A percentile compares a stretch with the other conserved stretches of the same genome.
Conservation (phyloP, 1,140 invertebrate genomes). For the Caenorhabditis remanei region DNA sequence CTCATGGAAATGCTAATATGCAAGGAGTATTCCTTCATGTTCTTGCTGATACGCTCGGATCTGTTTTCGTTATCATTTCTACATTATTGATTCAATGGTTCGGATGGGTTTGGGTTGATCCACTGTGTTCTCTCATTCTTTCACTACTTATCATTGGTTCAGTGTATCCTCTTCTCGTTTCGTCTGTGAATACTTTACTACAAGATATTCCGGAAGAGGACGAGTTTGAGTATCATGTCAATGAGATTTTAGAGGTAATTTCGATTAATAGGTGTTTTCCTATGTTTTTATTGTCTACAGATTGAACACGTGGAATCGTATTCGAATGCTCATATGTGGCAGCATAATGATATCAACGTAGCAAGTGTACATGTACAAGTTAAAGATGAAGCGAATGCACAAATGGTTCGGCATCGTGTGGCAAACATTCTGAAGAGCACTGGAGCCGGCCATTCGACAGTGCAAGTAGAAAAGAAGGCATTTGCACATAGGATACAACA, state of each 20-base stretch:
- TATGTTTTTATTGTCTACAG: neutral
- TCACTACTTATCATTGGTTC: conserved; percentile 81
- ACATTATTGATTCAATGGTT: conserved; percentile 82
- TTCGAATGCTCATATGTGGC: conserved; percentile 72
- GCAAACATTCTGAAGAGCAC: conserved; percentile 61
- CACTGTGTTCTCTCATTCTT: conserved; percentile 83
- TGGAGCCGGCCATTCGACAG: conserved; percentile 64
- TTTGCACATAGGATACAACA: conserved; percentile 63
- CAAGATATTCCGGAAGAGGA: conserved; percentile 75
- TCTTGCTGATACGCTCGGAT: conserved; percentile 82
- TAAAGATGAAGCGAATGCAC: conserved; percentile 70
- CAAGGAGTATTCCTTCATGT: conserved; percentile 83
- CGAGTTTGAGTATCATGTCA: conserved; percentile 59
- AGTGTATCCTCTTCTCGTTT: conserved; percentile 81
- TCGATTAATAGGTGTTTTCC: neutral
- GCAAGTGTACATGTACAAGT: conserved; percentile 70
- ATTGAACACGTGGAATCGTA: conserved; percentile 74
- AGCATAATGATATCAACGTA: conserved; percentile 75
- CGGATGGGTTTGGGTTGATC: conserved; percentile 82
- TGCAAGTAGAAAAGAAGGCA: conserved; percentile 66
- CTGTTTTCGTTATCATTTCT: conserved; percentile 82
- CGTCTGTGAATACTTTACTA: conserved; percentile 45
- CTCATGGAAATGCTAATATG: conserved; percentile 82
- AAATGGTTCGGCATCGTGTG: conserved; percentile 63
- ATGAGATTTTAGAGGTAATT: conserved; percentile 67